Percentiles rank a stretch among this genome's conserved stretches.
These are phyloP conservation scores for Pygoscelis adeliae DNA, from an alignment of 2,113 vertebrate species.

Conservation along the genomic window DNA sequence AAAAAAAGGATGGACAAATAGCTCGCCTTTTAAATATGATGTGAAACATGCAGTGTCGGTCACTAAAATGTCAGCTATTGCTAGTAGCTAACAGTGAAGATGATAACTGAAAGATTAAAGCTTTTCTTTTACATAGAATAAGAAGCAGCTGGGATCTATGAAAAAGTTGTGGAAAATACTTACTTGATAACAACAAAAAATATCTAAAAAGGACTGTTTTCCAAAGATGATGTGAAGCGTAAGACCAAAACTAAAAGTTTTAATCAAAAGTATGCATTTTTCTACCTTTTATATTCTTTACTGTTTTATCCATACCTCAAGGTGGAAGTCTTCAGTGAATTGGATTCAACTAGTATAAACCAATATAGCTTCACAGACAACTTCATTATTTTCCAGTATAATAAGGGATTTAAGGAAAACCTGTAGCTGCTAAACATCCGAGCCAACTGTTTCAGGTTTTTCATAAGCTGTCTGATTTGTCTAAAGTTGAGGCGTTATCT, in stretches of 20 bases:
- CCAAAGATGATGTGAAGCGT: not conserved
- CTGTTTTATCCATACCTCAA: not conserved
- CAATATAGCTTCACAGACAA: not conserved
- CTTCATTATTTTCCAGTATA: not conserved
- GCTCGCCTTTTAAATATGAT: not conserved
- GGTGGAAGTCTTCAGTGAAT: not conserved
- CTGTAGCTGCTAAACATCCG: not conserved
- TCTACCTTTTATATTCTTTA: not conserved
- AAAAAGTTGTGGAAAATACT: not conserved
- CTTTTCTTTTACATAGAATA: not conserved
- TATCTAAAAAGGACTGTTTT: not conserved
- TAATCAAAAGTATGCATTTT: not conserved
- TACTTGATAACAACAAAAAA: not conserved
- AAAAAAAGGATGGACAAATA: not conserved
- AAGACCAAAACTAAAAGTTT: not conserved
- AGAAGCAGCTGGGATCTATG: not conserved
- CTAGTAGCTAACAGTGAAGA: not conserved
- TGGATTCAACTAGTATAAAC: not conserved
- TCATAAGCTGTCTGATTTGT: not conserved
- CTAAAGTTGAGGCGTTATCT: not conserved
- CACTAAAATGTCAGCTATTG: not conserved
- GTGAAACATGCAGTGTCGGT: not conserved
- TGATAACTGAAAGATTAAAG: not conserved
- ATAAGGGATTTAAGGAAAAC: not conserved
- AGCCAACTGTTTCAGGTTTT: not conserved